Conservation (phyloP, 2,888 invertebrate species). For the Balanococcus diminutus region DNA sequence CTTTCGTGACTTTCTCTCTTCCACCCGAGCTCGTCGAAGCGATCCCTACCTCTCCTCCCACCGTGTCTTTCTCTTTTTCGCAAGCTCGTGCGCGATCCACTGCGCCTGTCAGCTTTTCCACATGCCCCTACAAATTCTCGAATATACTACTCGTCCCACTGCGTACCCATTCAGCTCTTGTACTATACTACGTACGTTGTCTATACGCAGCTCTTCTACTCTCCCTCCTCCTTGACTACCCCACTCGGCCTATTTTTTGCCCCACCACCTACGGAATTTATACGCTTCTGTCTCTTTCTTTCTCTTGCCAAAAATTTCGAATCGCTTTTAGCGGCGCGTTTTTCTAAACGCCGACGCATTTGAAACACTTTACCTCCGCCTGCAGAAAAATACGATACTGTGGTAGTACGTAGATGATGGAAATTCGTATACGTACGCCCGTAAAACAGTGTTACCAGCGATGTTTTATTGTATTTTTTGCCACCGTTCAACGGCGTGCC, state of each 20-base stretch:
- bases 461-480: too few species aligned
- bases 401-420: background rate
- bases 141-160: too few species aligned
- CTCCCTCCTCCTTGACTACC: background rate
- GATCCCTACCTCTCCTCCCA: background rate
- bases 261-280: background rate
- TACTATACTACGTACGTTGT: too few species aligned
- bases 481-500: too few species aligned
- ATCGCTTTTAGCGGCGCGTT: slow-evolving; percentile 35
- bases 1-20: background rate
- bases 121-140: too few species aligned
- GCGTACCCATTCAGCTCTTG: too few species aligned
- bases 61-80: background rate
- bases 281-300: background rate
- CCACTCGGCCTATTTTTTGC: background rate
- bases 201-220: background rate
- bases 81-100: background rate
- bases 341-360: slow-evolving; percentile 40
- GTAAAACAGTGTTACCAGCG: background rate
- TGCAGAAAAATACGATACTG: background rate
- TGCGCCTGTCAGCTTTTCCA: background rate
- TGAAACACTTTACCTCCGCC: slow-evolving; percentile 33
- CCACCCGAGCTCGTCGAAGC: background rate
- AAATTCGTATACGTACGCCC: background rate
- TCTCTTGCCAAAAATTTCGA: background rate